phyloP scores from a whole-genome alignment of 2,888 invertebrate genomes.

The Choreutis nemorana region DNA sequence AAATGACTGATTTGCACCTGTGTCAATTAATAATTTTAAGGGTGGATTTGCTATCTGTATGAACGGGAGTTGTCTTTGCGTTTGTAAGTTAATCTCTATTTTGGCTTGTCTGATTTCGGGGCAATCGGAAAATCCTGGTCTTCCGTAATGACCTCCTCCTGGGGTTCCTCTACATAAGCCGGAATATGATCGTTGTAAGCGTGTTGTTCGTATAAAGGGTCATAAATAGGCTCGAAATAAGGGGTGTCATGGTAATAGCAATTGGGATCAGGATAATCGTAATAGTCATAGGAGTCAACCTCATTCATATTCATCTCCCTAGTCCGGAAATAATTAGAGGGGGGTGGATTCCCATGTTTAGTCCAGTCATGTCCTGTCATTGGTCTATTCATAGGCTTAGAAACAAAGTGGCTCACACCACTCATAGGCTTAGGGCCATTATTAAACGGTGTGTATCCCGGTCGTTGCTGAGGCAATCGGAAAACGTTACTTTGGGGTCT shows the following conservation, averaged over 20 bases:
- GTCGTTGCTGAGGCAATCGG: background rate
- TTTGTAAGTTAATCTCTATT: conserved; percentile 16
- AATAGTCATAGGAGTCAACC: background rate
- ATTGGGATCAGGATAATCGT: background rate
- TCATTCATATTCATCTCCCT: background rate
- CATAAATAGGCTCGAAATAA: background rate
- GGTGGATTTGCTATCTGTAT: conserved; percentile 14
- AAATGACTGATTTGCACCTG: conserved; percentile 16
- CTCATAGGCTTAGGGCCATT: background rate
- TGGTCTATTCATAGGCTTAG: background rate
- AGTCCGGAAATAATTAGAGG: background rate
- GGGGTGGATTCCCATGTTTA: background rate
- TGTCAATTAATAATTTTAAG: conserved; percentile 15
- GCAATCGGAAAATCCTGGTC: conserved; percentile 13
- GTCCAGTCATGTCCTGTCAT: background rate
- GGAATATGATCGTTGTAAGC: background rate
- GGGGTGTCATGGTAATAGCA: too few relatives aligned
- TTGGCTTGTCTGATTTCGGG: conserved; percentile 7
- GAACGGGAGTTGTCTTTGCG: conserved; percentile 12
- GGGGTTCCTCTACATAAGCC: too few relatives aligned
- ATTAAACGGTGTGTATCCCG: background rate
- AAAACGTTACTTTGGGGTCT: background rate
- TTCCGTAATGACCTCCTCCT: too few relatives aligned
- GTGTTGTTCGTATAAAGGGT: background rate
- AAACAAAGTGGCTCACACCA: background rate